Conservation (phyloP, 1,140 invertebrate species). For the Plutomurus gul region DNA sequence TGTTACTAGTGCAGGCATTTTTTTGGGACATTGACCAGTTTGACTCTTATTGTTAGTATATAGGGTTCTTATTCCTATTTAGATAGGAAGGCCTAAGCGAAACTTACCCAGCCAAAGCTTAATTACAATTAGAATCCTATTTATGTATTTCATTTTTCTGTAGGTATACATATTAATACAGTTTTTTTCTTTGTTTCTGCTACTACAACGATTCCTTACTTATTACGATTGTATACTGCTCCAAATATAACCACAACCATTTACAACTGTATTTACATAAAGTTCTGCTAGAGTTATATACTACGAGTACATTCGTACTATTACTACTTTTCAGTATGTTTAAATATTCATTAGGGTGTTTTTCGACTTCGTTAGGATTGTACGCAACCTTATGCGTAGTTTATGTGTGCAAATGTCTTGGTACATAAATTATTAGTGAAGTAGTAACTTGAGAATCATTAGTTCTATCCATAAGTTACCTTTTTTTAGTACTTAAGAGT, state of each 20-base stretch:
- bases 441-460: too few species aligned
- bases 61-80: not conserved
- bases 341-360: too few species aligned
- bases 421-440: too few species aligned
- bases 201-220: too few species aligned
- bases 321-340: too few species aligned
- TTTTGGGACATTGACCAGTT: constrained; percentile 21
- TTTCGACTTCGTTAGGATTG: too few species aligned
- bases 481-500: not conserved
- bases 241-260: not conserved
- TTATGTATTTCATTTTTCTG: not conserved
- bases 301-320: too few species aligned
- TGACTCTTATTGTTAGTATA: not conserved
- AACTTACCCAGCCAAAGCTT: not conserved
- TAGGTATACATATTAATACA: not conserved
- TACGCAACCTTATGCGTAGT: too few species aligned
- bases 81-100: not conserved
- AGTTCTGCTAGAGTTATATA: too few species aligned
- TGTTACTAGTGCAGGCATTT: not conserved
- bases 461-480: too few species aligned
- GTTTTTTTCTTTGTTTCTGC: not conserved
- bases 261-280: constrained; percentile 22
- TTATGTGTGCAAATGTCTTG: too few species aligned
- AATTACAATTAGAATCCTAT: not conserved
- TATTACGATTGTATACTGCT: too few species aligned